Conservation (phyloP, 2,113 vertebrate species). For the Ctenodactylus gundi region DNA sequence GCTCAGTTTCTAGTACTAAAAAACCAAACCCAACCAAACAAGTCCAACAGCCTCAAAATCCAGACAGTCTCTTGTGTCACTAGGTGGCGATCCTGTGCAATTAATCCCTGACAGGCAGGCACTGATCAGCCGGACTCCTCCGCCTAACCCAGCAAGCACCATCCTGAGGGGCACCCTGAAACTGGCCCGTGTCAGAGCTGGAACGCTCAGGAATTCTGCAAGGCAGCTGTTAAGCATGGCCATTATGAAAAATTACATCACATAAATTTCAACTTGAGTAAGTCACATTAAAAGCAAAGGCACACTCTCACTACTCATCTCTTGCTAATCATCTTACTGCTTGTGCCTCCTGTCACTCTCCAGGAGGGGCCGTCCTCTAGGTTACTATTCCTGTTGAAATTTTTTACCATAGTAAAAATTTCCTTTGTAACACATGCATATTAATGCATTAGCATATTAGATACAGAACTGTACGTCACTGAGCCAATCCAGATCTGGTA, state of each 20-base stretch:
- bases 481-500: not conserved
- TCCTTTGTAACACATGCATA: not conserved
- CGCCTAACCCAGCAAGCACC: too few species aligned
- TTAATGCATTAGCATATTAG: not conserved
- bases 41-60: not conserved
- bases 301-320: not conserved
- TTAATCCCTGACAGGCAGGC: not conserved
- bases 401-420: not conserved
- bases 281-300: not conserved
- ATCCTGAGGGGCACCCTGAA: too few species aligned
- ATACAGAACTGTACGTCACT: not conserved
- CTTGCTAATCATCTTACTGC: not conserved
- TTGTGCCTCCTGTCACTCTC: not conserved
- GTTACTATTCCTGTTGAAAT: not conserved
- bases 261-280: not conserved
- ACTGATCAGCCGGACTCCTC: too few species aligned
- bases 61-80: not conserved
- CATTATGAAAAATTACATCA: not conserved
- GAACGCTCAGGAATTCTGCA: not conserved
- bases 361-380: too few species aligned
- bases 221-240: not conserved
- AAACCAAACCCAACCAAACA: too few species aligned
- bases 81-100: conserved; percentile 67
- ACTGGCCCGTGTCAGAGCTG: not conserved
- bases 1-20: too few species aligned